Conservation (phyloP, 2,113 vertebrate species). For the Capreolus pygargus region DNA sequence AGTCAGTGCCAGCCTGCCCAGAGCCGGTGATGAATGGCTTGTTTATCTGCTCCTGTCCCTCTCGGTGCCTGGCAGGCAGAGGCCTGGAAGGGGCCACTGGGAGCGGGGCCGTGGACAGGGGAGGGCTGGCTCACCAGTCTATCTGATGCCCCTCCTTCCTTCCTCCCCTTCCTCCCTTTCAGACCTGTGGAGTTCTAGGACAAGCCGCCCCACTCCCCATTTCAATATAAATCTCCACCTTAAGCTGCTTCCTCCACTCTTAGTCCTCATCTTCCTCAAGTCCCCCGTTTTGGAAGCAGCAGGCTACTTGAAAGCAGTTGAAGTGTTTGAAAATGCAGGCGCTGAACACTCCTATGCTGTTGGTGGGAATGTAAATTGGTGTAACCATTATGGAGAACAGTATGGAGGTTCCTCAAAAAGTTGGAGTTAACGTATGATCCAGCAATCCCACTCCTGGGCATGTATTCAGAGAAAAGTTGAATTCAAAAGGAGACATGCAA, state of each 20-base stretch:
- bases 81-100: neutral
- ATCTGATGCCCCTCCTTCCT: neutral
- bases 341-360: neutral
- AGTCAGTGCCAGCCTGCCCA: neutral
- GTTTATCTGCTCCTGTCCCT: slow-evolving; percentile 49
- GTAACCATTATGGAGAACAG: neutral
- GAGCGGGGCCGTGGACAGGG: neutral
- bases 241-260: neutral
- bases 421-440: neutral
- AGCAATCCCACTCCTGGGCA: neutral
- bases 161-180: neutral
- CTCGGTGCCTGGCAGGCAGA: slow-evolving; percentile 57
- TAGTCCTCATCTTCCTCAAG: neutral
- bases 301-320: neutral
- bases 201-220: neutral
- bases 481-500: neutral
- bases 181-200: neutral
- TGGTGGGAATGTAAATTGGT: neutral
- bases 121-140: neutral
- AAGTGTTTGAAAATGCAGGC: neutral
- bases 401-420: neutral
- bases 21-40: slow-evolving; percentile 52
- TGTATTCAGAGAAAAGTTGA: neutral
- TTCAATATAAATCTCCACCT: neutral
- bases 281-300: neutral